Evolutionary conservation across 1,140 invertebrate genomes (phyloP), one percentile per base, ranked within the genome.

Genomic region (Dicyema japonicum): DNA sequence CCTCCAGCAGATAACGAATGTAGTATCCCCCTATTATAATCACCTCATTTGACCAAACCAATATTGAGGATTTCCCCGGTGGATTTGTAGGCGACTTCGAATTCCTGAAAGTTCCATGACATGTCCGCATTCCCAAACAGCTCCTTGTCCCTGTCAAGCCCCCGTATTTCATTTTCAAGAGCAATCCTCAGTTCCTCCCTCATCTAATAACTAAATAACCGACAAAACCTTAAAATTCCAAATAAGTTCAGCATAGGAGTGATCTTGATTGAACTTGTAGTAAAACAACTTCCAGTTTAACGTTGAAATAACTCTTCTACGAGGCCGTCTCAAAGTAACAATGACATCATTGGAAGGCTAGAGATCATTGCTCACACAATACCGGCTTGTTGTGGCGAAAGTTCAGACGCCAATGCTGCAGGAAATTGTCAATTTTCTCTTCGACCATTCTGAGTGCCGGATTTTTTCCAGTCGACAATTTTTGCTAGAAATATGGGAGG

Each of bases 11-110:
- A 36, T 94, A 55, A 31, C 82, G 59, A 35, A 97, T 60, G 46
- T 90, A 97, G 56, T 94, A 97, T 50, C 92, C 80, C 16, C 85
- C 82, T 42, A 94, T 88, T 57, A 72, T 75, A 18, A 94, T 74
- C 56, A 94, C 85, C 40, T 92, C 76, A 30, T 67, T 64, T 21
- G 94, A 58, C 43, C 75, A 80, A 38, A 66, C 62, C n/a, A n/a
- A n/a, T n/a, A n/a, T n/a, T n/a, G n/a, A n/a, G n/a, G n/a, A n/a
- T n/a, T n/a, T n/a, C n/a, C n/a, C n/a, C n/a, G n/a, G n/a, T n/a
- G n/a, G n/a, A n/a, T n/a, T n/a, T n/a, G 56, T 94, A 97, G 33
- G 65, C 62, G 2, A 58, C 44, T 56, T 88, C 75, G 46, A 90
- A 80, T 54, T 97, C 88, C 25, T 68, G 62, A 56, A 92, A 74